Base-by-base conservation (phyloP, 2,888 invertebrate genomes). In the Rhagonycha lutea region DNA sequence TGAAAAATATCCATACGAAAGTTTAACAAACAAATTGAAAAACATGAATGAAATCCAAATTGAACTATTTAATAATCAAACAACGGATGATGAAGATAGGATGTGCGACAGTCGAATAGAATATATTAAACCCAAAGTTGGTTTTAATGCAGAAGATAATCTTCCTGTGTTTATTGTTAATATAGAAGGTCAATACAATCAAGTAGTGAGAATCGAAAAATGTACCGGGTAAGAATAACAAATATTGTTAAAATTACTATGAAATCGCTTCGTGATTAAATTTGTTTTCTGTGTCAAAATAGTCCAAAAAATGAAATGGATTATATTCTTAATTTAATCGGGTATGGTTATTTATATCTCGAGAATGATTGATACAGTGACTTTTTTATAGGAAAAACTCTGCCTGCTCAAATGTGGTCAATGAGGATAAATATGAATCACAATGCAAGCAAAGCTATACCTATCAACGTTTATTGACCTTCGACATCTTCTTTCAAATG, bases 21-120 rank as follows among this genome's bases (percentile, higher is more conserved):
- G 2, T 4, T 7, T 47, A 47, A 47, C 12, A 12, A n/a, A 1
- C 12, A 2, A 0, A 12, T 47, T 47, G 5, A 0, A 26, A 26
- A 26, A 26, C 4, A 0, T 0, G 7, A 47, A n/a, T 47, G 2
- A 0, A 0, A n/a, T 5, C 1, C 1, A 2, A 5, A 7, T n/a
- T 2, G 47, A n/a, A n/a, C 2, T n/a, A 47, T 12, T 2, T 47
- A n/a, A n/a, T n/a, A 0, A 8, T 7, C 26, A 7, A 7, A n/a
- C 7, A 12, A 3, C n/a, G 2, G 12, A 47, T 8, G 7, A 47
- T n/a, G n/a, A 8, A 1, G n/a, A 47, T n/a, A n/a, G 4, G 7
- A 47, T 47, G 7, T 47, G 47, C n/a, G 7, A 2, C 5, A 47
- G 5, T 0, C n/a, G 7, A 0, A 2, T 47, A 47, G 2, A 8